Percentiles rank a stretch among this genome's conserved stretches.
These are phyloP conservation scores for Eulemur albifrons DNA, from an alignment of 2,797 vertebrate species.

Conservation along the genomic window DNA sequence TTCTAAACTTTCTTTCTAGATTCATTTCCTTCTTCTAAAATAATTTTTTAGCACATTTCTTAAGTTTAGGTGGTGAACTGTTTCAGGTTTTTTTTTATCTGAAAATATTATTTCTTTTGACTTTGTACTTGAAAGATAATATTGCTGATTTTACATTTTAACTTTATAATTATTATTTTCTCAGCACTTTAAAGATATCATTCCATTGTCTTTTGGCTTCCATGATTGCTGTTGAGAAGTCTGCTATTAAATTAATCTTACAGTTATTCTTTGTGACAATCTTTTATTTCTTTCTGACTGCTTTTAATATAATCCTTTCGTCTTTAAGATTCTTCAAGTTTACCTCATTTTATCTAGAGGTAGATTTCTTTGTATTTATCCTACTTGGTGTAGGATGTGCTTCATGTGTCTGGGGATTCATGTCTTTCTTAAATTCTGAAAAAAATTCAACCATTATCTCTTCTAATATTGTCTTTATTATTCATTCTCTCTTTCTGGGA, in stretches of 20 bases:
- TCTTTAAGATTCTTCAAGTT: neutral
- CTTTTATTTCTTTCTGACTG: neutral
- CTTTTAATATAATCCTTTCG: neutral
- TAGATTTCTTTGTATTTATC: neutral
- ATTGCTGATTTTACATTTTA: neutral
- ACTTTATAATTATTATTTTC: neutral
- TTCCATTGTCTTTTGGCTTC: neutral
- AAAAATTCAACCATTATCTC: neutral
- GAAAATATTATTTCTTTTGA: conserved; percentile 19
- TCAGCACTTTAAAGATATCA: neutral
- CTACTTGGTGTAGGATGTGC: neutral
- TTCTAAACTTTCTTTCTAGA: neutral
- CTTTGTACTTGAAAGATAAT: neutral
- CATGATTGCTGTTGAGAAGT: neutral
- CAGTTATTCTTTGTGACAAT: neutral
- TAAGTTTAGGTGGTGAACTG: neutral
- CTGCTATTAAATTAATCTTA: neutral
- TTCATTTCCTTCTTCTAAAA: conserved; percentile 11
- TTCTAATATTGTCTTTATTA: neutral
- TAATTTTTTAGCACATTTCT: conserved; percentile 9
- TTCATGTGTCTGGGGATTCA: neutral
- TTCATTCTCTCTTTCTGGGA: neutral
- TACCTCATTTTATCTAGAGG: neutral
- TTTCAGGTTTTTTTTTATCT: conserved; percentile 23
- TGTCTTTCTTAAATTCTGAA: neutral